Conservation (phyloP, 2,797 vertebrate species). For the Sandelia bainsii region DNA sequence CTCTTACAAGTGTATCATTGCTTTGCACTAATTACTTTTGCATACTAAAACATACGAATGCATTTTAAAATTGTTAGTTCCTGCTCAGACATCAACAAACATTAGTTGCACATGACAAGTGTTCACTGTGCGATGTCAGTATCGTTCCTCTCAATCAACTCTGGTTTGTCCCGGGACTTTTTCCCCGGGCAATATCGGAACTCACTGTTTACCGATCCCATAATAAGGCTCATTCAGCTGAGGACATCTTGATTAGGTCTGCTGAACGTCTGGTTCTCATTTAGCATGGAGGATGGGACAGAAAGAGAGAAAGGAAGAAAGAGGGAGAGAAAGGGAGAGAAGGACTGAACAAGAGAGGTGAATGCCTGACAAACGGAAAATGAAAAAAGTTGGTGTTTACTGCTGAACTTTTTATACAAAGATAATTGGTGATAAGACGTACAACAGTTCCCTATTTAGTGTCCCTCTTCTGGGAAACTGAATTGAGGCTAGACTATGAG, state of each 20-base stretch:
- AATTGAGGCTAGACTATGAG: neutral
- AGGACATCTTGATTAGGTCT: constrained; percentile 85
- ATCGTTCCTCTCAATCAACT: constrained; percentile 75
- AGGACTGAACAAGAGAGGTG: constrained; percentile 34
- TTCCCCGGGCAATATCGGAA: constrained; percentile 75
- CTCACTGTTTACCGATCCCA: constrained; percentile 83
- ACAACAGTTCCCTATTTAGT: neutral
- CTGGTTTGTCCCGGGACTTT: constrained; percentile 65
- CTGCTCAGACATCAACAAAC: constrained; percentile 35
- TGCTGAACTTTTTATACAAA: neutral
- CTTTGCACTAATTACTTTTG: neutral
- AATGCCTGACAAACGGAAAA: constrained; percentile 18
- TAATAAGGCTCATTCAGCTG: constrained; percentile 81
- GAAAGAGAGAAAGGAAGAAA: constrained; percentile 20
- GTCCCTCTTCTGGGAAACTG: neutral
- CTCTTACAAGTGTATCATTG: neutral
- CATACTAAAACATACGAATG: neutral
- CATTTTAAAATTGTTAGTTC: neutral
- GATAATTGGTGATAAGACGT: neutral
- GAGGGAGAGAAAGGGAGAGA: constrained; percentile 25
- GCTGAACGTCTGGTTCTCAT: constrained; percentile 83
- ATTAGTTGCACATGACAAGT: constrained; percentile 43
- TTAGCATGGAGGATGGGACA: constrained; percentile 68
- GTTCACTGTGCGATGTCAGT: constrained; percentile 39
- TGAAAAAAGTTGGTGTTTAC: neutral